These are phyloP conservation scores for Pseudoips prasinana DNA, from an alignment of 2,888 invertebrate species.

Conservation along the genomic window DNA sequence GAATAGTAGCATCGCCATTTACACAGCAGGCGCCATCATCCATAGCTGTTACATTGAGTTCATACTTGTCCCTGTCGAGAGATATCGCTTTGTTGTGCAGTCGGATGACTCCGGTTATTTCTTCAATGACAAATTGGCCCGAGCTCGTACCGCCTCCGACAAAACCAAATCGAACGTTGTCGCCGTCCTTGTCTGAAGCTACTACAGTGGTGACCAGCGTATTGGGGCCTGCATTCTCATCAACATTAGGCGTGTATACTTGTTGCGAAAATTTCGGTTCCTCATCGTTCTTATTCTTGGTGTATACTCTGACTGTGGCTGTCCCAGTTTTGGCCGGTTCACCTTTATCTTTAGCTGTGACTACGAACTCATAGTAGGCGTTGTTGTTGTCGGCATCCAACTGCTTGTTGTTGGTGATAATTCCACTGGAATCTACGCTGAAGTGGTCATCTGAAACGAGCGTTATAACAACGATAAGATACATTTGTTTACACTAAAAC, in stretches of 20 bases:
- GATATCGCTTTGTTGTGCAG: slow-evolving; percentile 93
- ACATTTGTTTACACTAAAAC: no score
- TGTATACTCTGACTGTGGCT: slow-evolving; percentile 96
- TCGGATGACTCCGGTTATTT: slow-evolving; percentile 96
- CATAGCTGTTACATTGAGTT: slow-evolving; percentile 97
- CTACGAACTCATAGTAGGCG: slow-evolving; percentile 96
- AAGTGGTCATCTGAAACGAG: slow-evolving; percentile 93
- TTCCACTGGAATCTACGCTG: slow-evolving; percentile 95
- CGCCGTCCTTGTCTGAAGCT: slow-evolving; percentile 98
- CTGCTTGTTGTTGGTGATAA: slow-evolving; percentile 95
- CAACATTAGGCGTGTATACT: slow-evolving; percentile 97
- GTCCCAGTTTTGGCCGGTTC: slow-evolving; percentile 95
- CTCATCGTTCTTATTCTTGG: slow-evolving; percentile 99
- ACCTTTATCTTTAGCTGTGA: slow-evolving; percentile 97
- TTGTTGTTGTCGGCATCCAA: slow-evolving; percentile 98
- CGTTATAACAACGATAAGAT: no score
- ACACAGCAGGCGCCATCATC: slow-evolving; percentile 99
- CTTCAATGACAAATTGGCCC: slow-evolving; percentile 97
- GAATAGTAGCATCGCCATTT: slow-evolving; percentile 92
- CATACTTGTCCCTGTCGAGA: slow-evolving; percentile 96
- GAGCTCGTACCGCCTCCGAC: slow-evolving; percentile 95
- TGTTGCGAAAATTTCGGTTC: slow-evolving; percentile 98
- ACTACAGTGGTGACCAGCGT: slow-evolving; percentile 98
- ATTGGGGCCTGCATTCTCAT: slow-evolving; percentile 97
- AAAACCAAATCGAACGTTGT: slow-evolving; percentile 96